A percentile compares a stretch with the other conserved stretches of the same genome.
Conservation (phyloP, 2,797 vertebrate species). For the Aselliscus stoliczkanus region DNA sequence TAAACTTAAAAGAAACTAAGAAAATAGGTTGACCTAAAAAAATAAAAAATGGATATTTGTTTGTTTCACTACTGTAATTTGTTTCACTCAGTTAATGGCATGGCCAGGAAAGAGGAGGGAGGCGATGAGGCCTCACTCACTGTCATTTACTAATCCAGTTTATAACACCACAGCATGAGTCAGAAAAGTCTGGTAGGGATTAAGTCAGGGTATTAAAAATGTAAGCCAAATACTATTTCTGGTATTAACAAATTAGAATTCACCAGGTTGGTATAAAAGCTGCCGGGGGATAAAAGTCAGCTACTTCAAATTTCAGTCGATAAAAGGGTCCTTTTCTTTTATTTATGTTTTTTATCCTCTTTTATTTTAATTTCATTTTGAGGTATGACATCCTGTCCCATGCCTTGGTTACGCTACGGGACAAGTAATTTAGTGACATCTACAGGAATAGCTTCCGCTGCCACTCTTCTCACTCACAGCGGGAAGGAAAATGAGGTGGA, state of each 20-base stretch:
- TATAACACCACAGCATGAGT: not conserved
- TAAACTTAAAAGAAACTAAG: not conserved
- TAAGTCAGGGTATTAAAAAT: not conserved
- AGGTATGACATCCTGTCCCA: not conserved
- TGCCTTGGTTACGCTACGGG: not conserved
- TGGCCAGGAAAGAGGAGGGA: not conserved
- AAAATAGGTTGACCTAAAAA: not conserved
- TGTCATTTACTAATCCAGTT: not conserved
- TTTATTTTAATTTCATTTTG: conserved; percentile 43
- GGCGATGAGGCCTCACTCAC: accelerated
- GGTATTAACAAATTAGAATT: not conserved
- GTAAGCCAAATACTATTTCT: not conserved
- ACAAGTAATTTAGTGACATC: conserved; percentile 31
- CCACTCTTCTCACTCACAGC: not conserved
- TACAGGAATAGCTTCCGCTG: not conserved
- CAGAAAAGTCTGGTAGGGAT: not conserved
- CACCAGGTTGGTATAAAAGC: not conserved
- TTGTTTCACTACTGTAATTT: not conserved
- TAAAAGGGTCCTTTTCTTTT: not conserved
- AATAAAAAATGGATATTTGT: not conserved
- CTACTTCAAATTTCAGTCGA: not conserved
- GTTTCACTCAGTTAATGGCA: not conserved
- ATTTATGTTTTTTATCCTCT: conserved; percentile 41
- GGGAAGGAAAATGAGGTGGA: conserved; percentile 1
- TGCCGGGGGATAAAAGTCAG: not conserved